These are phyloP conservation scores for Uropetala carovei DNA, from an alignment of 2,888 invertebrate genomes.

Conservation along the genomic window DNA sequence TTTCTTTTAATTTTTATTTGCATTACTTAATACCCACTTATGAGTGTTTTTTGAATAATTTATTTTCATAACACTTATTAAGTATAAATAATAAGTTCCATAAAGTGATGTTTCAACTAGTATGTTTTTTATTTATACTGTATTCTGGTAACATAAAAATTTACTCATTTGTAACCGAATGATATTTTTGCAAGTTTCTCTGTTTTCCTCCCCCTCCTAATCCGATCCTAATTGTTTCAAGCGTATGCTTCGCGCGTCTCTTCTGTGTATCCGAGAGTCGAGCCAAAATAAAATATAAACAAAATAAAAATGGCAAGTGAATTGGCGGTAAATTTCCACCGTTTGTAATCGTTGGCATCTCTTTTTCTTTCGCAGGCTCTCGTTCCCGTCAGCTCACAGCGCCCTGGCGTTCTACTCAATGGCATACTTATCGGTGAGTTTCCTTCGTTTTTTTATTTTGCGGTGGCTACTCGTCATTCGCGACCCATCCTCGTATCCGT, in stretches of 20 bases:
- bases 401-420: conserved; percentile 61
- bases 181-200: too few relatives aligned
- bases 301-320: neutral
- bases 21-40: too few relatives aligned
- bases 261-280: neutral
- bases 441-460: neutral
- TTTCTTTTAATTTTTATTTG: too few relatives aligned
- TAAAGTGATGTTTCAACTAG: too few relatives aligned
- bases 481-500: neutral
- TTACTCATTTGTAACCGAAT: too few relatives aligned
- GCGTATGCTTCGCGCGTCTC: neutral
- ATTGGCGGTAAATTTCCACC: neutral
- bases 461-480: neutral
- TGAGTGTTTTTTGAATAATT: too few relatives aligned
- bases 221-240: neutral
- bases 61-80: too few relatives aligned
- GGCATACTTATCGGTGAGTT: conserved; percentile 60
- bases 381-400: conserved; percentile 59
- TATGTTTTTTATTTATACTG: too few relatives aligned
- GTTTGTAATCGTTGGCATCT: neutral
- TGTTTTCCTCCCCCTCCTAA: too few relatives aligned
- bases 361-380: conserved; percentile 52
- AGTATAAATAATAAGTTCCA: too few relatives aligned
- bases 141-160: too few relatives aligned
- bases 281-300: neutral